Evolutionary conservation across 2,797 vertebrate genomes (phyloP).

Genomic region (Pipistrellus pygmaeus): DNA sequence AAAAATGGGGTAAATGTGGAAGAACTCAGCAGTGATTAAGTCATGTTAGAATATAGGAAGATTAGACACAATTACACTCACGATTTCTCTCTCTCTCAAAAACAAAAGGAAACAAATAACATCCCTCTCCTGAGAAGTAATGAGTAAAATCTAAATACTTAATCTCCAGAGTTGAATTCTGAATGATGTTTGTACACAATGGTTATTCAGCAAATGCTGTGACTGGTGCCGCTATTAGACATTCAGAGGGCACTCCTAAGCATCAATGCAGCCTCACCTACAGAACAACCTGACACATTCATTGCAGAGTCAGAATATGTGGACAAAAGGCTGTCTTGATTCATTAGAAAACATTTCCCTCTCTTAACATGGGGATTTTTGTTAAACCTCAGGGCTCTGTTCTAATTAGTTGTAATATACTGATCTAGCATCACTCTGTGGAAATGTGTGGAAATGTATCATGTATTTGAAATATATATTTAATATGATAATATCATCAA

Average conservation of each 20-base stretch:
- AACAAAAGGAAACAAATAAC: neutral
- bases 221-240: neutral
- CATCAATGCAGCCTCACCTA: neutral
- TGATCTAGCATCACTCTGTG: slow-evolving; percentile 73
- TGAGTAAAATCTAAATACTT: neutral
- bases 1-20: neutral
- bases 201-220: neutral
- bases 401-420: slow-evolving; percentile 65
- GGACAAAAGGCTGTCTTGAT: slow-evolving; percentile 34
- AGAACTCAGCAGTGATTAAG: neutral
- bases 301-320: neutral
- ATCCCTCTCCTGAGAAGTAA: slow-evolving; percentile 1
- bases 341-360: slow-evolving; percentile 54
- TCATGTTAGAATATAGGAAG: neutral
- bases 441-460: slow-evolving; percentile 63
- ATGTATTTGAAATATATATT: slow-evolving; percentile 80
- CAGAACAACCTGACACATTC: neutral
- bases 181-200: neutral
- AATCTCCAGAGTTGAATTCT: slow-evolving; percentile 15
- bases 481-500: slow-evolving; percentile 78
- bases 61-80: neutral
- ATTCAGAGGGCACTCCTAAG: neutral
- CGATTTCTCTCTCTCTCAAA: neutral
- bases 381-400: slow-evolving; percentile 57
- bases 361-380: neutral